Evolutionary conservation across 2,797 vertebrate genomes (phyloP).

Genomic region (Cephalopachus bancanus): DNA sequence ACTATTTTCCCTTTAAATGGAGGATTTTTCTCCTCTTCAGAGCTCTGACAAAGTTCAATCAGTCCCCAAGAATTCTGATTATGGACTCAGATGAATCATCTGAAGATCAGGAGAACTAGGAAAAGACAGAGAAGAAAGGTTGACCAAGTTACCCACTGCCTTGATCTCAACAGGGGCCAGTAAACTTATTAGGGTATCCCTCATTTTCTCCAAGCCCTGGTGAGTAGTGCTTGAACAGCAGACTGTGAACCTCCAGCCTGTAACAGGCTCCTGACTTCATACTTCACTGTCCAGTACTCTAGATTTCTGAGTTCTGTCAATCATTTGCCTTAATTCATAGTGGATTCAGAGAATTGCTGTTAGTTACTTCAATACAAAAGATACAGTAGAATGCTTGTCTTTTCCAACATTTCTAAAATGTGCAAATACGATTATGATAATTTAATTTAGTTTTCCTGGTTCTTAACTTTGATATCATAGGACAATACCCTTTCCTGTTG

Average conservation of each 20-base stretch:
- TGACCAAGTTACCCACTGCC: neutral
- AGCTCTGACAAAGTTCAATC: neutral
- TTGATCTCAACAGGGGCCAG: conserved; percentile 46
- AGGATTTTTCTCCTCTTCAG: neutral
- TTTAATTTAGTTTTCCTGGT: neutral
- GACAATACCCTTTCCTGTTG: neutral
- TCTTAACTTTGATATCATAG: neutral
- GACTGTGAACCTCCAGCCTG: neutral
- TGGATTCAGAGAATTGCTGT: neutral
- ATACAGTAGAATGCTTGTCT: neutral
- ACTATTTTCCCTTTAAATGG: conserved; percentile 40
- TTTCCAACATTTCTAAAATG: neutral
- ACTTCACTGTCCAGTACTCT: neutral
- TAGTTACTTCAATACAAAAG: neutral
- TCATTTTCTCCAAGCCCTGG: conserved; percentile 1
- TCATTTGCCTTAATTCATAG: neutral
- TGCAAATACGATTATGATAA: neutral
- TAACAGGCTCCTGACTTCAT: neutral
- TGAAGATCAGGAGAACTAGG: neutral
- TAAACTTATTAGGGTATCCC: neutral
- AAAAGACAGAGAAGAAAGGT: neutral
- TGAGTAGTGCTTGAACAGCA: neutral
- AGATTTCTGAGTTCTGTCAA: neutral
- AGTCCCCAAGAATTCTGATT: neutral
- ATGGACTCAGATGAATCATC: neutral